These are phyloP conservation scores for Cantharis lateralis DNA, from an alignment of 2,888 invertebrate species.

Conservation along the genomic window DNA sequence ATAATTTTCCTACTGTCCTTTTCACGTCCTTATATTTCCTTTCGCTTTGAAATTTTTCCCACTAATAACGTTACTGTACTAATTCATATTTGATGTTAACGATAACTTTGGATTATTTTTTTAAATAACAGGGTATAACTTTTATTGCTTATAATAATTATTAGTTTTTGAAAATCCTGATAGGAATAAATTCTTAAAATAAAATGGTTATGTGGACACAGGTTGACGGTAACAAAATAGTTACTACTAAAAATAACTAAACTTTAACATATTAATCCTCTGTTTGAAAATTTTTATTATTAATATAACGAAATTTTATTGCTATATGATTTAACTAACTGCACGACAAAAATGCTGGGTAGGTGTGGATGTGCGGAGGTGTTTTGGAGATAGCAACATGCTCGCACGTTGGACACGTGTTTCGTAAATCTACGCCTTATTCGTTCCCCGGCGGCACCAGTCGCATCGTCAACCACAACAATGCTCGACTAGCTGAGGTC, in stretches of 20 bases:
- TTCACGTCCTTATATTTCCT: neutral
- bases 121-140: neutral
- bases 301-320: slow-evolving; percentile 6
- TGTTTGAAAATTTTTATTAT: slow-evolving; percentile 1
- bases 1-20: neutral
- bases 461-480: slow-evolving; percentile 98
- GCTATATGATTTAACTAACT: slow-evolving; percentile 25
- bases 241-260: neutral
- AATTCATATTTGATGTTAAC: neutral
- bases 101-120: neutral
- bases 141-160: neutral
- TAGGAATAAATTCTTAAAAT: neutral
- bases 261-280: neutral
- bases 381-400: slow-evolving; percentile 92
- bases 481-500: slow-evolving; percentile 96
- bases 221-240: slow-evolving; percentile 1
- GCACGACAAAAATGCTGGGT: slow-evolving; percentile 40
- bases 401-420: slow-evolving; percentile 94
- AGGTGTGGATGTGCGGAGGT: slow-evolving; percentile 99
- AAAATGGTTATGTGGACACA: slow-evolving; percentile 19
- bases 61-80: neutral
- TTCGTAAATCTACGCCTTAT: slow-evolving; percentile 97
- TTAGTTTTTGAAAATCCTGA: neutral
- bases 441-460: slow-evolving; percentile 97
- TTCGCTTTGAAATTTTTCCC: neutral